Evolutionary conservation across 30 jellyfish, hydroid and myxozoan genomes (phyloP).

Genomic region (Aurelia sp.): DNA sequence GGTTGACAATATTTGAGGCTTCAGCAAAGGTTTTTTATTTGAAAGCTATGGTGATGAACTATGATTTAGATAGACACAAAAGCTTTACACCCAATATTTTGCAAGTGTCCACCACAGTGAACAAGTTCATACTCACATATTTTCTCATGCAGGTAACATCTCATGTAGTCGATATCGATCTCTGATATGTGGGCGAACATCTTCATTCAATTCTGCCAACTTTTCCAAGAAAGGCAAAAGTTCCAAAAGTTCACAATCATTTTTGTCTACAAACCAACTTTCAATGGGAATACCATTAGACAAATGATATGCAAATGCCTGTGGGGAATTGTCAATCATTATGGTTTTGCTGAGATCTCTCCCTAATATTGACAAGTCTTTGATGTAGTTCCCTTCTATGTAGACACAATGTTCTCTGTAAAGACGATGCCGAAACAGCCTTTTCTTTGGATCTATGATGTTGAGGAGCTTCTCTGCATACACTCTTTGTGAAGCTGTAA

Average conservation of each 20-base stretch:
- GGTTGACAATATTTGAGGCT: too few species aligned
- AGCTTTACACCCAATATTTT: too few species aligned
- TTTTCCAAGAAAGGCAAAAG: slow-evolving; percentile 91
- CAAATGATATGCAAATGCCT: slow-evolving; percentile 97
- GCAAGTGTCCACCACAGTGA: too few species aligned
- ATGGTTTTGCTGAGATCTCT: slow-evolving; percentile 90
- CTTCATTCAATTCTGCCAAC: slow-evolving; percentile 90
- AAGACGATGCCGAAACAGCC: slow-evolving; percentile 90
- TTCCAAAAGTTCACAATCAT: slow-evolving; percentile 95
- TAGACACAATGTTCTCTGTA: slow-evolving; percentile 96
- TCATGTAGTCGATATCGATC: slow-evolving; percentile 98
- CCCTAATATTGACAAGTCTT: slow-evolving; percentile 92
- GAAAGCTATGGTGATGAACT: too few species aligned
- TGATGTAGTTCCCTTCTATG: slow-evolving; percentile 96
- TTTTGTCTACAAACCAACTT: slow-evolving; percentile 97
- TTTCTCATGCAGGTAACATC: slow-evolving; percentile 75
- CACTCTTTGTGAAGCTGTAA: slow-evolving; percentile 95
- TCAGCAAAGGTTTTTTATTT: too few species aligned
- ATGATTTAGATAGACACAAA: too few species aligned
- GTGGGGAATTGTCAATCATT: slow-evolving; percentile 98
- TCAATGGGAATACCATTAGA: slow-evolving; percentile 98
- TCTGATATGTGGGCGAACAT: slow-evolving; percentile 97
- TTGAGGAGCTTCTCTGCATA: slow-evolving; percentile 96
- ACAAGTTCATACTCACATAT: too few species aligned
- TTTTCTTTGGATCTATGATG: slow-evolving; percentile 88